Evolutionary conservation across 2,797 vertebrate genomes (phyloP).

Genomic region (Galagoides demidoff): DNA sequence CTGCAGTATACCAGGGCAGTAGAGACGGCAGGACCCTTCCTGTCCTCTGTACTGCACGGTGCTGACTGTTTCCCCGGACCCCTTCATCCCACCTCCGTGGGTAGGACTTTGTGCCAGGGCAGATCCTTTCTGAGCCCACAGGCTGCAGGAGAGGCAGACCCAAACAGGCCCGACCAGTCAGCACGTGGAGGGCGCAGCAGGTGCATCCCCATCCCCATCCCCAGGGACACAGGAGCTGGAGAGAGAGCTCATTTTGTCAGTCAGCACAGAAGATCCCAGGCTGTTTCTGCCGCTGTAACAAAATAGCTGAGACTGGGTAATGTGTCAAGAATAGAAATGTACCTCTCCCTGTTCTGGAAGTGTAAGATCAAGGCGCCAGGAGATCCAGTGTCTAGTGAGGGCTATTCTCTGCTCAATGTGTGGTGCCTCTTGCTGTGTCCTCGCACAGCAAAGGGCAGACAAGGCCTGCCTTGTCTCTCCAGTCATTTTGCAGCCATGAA

Average conservation of each 20-base stretch:
- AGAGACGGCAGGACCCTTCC: neutral
- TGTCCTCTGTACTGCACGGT: rapidly evolving
- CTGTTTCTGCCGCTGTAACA: neutral
- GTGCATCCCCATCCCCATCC: rapidly evolving
- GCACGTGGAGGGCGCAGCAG: rapidly evolving
- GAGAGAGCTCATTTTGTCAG: rapidly evolving
- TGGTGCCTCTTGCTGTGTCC: neutral
- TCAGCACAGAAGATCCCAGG: rapidly evolving
- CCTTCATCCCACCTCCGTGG: neutral
- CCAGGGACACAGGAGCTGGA: rapidly evolving
- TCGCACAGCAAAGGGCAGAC: neutral
- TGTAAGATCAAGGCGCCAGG: neutral
- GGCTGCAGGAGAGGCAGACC: neutral
- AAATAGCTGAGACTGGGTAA: too few species aligned
- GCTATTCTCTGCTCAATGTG: neutral
- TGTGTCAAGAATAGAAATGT: neutral
- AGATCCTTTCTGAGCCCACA: neutral
- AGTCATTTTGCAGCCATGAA: neutral
- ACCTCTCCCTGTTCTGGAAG: neutral
- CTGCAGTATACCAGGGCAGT: neutral
- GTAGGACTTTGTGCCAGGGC: neutral
- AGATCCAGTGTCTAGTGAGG: neutral
- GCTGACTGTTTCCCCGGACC: neutral
- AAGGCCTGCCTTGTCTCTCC: neutral
- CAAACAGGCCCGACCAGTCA: rapidly evolving